A percentile compares a stretch with the other conserved stretches of the same genome.
Evolutionary conservation across 2,797 vertebrate species (phyloP).

Genomic region (Babyrousa celebensis): DNA sequence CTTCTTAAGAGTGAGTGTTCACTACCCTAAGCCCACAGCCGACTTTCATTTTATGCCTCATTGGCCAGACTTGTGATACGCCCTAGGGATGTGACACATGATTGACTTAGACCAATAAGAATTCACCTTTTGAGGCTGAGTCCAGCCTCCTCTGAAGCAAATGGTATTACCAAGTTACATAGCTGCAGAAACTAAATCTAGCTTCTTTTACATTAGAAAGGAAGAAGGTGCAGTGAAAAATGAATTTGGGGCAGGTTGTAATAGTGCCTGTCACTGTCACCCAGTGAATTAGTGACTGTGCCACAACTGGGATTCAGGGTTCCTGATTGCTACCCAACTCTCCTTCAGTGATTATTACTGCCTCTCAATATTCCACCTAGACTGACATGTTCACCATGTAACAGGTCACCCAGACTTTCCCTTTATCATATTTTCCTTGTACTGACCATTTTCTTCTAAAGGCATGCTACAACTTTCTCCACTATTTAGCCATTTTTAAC

Average conservation of each 20-base stretch:
- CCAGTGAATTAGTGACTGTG: background rate
- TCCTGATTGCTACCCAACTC: background rate
- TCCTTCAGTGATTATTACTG: background rate
- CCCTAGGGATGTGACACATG: background rate
- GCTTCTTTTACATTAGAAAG: constrained; percentile 17
- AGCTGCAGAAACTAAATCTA: background rate
- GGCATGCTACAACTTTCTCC: background rate
- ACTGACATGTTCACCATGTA: background rate
- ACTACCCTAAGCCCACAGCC: background rate
- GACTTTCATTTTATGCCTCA: background rate
- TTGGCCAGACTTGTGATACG: constrained; percentile 23
- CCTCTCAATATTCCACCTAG: constrained; percentile 1
- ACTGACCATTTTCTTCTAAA: background rate
- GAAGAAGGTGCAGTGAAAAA: background rate
- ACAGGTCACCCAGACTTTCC: background rate
- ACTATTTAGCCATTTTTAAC: background rate
- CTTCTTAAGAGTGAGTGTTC: background rate
- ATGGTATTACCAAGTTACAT: background rate
- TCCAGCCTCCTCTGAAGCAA: background rate
- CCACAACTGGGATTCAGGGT: background rate
- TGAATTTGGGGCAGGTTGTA: background rate
- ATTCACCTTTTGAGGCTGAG: background rate
- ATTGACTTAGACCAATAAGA: constrained; percentile 20
- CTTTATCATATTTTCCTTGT: background rate
- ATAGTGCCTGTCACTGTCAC: background rate